Conservation (phyloP, 1,140 invertebrate genomes). For the Drosophila ficusphila region DNA sequence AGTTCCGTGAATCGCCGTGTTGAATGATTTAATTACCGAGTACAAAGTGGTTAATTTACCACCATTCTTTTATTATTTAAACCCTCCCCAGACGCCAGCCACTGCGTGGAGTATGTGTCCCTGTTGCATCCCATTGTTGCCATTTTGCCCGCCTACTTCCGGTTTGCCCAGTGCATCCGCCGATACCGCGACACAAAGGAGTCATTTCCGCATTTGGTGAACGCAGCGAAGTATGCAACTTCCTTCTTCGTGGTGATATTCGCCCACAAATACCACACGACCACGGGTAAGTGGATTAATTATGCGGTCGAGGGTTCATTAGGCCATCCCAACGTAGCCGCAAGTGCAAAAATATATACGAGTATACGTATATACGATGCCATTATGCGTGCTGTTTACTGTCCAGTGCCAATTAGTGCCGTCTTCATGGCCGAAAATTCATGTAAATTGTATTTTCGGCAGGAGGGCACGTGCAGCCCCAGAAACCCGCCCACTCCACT, state of each 20-base stretch:
- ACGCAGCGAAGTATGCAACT: constrained; percentile 88
- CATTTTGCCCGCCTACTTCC: constrained; percentile 97
- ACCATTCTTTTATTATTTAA: constrained; percentile 17
- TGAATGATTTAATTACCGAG: background rate
- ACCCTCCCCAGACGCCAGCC: constrained; percentile 85
- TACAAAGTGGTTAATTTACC: constrained; percentile 1
- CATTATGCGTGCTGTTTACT: constrained; percentile 61
- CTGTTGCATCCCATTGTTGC: constrained; percentile 91
- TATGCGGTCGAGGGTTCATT: background rate
- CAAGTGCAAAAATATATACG: constrained; percentile 13
- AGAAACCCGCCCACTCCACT: background rate
- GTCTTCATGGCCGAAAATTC: constrained; percentile 48
- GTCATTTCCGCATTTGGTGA: constrained; percentile 97
- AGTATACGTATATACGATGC: background rate
- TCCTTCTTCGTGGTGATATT: constrained; percentile 84
- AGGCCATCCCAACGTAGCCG: background rate
- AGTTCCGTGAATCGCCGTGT: background rate
- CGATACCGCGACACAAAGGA: constrained; percentile 95
- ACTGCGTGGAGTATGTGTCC: constrained; percentile 87
- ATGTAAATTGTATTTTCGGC: constrained; percentile 56
- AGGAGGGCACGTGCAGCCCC: constrained; percentile 9
- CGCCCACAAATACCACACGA: constrained; percentile 79
- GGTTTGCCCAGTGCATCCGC: constrained; percentile 98
- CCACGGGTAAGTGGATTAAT: constrained; percentile 65
- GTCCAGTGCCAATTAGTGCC: constrained; percentile 59